Evolutionary conservation across 2,888 invertebrate genomes (phyloP).

Genomic region (Siphlonurus alternatus): DNA sequence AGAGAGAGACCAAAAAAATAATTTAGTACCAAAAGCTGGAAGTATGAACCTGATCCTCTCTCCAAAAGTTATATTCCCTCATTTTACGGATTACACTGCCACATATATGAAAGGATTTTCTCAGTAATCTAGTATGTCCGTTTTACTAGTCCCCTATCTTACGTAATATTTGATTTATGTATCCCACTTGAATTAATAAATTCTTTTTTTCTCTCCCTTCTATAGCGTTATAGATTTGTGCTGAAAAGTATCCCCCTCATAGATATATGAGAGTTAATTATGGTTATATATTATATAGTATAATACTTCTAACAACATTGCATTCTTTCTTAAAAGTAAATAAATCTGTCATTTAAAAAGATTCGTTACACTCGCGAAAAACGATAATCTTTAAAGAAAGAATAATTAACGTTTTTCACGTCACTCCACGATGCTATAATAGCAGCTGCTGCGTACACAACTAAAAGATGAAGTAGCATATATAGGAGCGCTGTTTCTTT

Average conservation of each 20-base stretch:
- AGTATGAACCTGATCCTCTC: not conserved
- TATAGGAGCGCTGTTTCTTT: not conserved
- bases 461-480: not conserved
- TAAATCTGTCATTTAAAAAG: no score
- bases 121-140: not conserved
- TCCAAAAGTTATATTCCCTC: not conserved
- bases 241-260: no score
- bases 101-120: not conserved
- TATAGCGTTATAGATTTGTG: no score
- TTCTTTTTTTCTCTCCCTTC: not conserved
- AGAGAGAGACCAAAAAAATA: not conserved
- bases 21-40: not conserved
- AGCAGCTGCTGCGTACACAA: not conserved
- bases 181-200: not conserved
- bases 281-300: no score
- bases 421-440: not conserved
- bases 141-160: not conserved
- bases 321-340: no score
- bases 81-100: not conserved
- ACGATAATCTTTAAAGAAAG: no score
- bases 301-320: no score
- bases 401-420: not conserved
- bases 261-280: no score
- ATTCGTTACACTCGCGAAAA: no score
- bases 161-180: not conserved